Conservation (phyloP, 2,113 vertebrate genomes). For the Odocoileus hemionus region DNA sequence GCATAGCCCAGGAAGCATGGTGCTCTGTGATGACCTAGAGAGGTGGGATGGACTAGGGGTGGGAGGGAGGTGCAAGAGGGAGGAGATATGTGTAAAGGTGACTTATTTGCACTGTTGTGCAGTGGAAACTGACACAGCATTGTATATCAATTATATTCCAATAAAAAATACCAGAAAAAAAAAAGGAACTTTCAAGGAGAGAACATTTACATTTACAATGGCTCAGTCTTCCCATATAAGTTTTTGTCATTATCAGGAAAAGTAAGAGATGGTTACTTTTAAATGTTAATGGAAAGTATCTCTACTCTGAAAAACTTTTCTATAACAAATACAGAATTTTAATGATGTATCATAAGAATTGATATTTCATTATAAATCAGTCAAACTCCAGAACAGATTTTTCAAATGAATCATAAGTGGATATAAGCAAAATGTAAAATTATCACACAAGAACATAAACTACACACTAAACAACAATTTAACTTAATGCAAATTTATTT, state of each 20-base stretch:
- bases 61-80: background rate
- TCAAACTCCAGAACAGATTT: background rate
- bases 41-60: accelerated
- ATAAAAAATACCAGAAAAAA: background rate
- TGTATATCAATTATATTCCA: background rate
- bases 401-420: conserved; percentile 10
- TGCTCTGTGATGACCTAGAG: background rate
- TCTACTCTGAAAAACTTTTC: background rate
- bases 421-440: background rate
- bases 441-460: background rate
- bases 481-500: conserved; percentile 21
- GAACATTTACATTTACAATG: background rate
- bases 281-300: background rate
- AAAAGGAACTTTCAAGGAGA: background rate
- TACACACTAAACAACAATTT: background rate
- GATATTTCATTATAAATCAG: background rate
- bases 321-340: background rate
- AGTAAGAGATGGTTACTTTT: background rate
- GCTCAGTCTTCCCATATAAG: background rate
- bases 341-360: background rate
- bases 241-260: background rate
- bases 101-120: background rate
- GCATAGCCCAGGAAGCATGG: background rate
- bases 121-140: background rate
- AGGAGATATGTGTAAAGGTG: background rate